Percentiles rank a stretch among this genome's conserved stretches.
Evolutionary conservation across 2,113 vertebrate genomes (phyloP).

Genomic region (Pimephales promelas): DNA sequence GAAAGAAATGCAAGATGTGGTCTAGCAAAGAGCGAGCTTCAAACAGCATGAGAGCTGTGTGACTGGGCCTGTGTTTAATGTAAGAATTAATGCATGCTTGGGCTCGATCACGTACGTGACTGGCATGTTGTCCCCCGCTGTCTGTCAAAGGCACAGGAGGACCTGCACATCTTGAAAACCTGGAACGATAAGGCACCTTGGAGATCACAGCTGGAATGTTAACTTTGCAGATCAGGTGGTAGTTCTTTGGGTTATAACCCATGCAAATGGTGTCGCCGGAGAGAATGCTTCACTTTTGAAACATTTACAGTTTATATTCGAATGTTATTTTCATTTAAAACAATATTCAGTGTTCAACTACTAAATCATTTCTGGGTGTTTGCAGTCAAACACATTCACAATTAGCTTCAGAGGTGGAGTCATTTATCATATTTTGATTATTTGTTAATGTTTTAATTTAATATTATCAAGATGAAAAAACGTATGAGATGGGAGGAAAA

Average conservation of each 20-base stretch:
- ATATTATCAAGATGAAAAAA: too few species aligned
- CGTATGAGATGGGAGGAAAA: too few species aligned
- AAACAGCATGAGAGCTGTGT: slow-evolving; percentile 43
- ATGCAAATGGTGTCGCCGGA: neutral
- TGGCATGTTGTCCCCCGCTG: slow-evolving; percentile 31
- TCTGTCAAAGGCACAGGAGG: slow-evolving; percentile 26
- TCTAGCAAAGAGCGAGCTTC: slow-evolving; percentile 44
- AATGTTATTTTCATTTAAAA: neutral
- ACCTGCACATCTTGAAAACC: neutral
- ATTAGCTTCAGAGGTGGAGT: too few species aligned
- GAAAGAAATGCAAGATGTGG: slow-evolving; percentile 8
- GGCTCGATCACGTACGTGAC: slow-evolving; percentile 41
- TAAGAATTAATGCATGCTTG: slow-evolving; percentile 55
- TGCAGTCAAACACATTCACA: neutral
- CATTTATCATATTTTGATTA: too few species aligned
- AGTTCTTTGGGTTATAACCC: neutral
- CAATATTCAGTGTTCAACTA: neutral
- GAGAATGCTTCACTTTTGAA: neutral
- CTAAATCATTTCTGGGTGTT: neutral
- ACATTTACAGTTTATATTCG: neutral
- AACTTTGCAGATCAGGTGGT: slow-evolving; percentile 4
- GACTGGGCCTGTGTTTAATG: slow-evolving; percentile 54
- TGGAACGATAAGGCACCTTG: neutral
- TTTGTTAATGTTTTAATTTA: too few species aligned
- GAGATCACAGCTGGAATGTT: slow-evolving; percentile 11